Evolutionary conservation across 1,140 invertebrate species (phyloP), one percentile per base, ranked within the genome.

Genomic region (Piezodorus guildinii): DNA sequence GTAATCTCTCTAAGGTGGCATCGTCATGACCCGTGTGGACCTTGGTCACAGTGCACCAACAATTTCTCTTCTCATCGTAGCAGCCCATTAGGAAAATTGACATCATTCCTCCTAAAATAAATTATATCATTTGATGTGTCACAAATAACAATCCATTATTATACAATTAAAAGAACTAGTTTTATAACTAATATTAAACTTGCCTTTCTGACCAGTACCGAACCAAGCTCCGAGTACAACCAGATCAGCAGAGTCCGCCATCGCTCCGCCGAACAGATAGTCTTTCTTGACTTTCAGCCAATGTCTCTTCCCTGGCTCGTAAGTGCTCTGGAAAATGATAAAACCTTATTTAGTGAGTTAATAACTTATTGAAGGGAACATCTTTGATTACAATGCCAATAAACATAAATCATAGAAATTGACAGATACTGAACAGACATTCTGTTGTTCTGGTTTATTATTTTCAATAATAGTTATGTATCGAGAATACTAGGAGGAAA

Each of bases 281-380:
- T 96, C 93, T 74, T 94, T 95, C 73, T 96, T 96, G 44, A 96
- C 85, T 79, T 96, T 96, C 51, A 96, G 72, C 94, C 93, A 96
- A 74, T 94, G 91, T 23, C 93, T 79, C 73, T 95, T 96, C 1
- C 93, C 93, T 0, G 93, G 93, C 72, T 95, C 90, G 76, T 96
- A 96, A 61, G 82, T 83, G 70, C 90, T 84, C 77, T 88, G 74
- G 51, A 74, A 23, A n/a, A n/a, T n/a, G n/a, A n/a, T n/a, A n/a
- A n/a, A n/a, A n/a, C n/a, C n/a, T n/a, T n/a, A n/a, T n/a, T n/a
- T n/a, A n/a, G n/a, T n/a, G n/a, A n/a, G n/a, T n/a, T n/a, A n/a
- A n/a, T n/a, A n/a, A n/a, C n/a, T n/a, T n/a, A n/a, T n/a, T n/a
- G n/a, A n/a, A n/a, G n/a, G n/a, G n/a, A n/a, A n/a, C n/a, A n/a